Conservation (phyloP, 2,797 vertebrate species). For the Sus cebifrons region DNA sequence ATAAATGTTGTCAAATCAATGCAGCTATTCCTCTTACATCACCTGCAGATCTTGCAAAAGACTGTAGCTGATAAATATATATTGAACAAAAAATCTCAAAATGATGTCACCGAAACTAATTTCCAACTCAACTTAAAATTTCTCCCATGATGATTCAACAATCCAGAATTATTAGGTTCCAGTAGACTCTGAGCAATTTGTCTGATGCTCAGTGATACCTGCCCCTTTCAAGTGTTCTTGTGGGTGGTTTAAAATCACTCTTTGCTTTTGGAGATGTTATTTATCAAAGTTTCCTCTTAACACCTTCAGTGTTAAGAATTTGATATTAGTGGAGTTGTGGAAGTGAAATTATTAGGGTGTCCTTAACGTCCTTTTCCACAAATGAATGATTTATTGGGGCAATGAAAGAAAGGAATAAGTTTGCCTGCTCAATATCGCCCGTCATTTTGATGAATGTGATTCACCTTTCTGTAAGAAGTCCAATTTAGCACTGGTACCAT, state of each 20-base stretch:
- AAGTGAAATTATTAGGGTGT: conserved; percentile 67
- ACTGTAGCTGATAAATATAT: background rate
- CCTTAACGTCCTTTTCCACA: conserved; percentile 67
- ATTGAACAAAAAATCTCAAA: background rate
- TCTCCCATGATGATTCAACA: background rate
- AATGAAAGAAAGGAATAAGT: conserved; percentile 58
- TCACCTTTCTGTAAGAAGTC: conserved; percentile 71
- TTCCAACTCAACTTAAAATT: background rate
- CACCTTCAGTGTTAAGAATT: background rate
- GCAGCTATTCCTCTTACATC: background rate
- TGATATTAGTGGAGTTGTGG: conserved; percentile 15
- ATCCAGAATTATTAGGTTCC: background rate
- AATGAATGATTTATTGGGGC: conserved; percentile 67
- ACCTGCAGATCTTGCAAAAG: background rate
- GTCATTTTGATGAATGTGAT: conserved; percentile 73
- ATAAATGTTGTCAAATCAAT: background rate
- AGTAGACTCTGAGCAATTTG: background rate
- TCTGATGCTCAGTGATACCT: background rate
- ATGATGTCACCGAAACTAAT: background rate
- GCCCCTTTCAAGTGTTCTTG: background rate
- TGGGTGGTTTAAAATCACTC: background rate
- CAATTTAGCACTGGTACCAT: conserved; percentile 33
- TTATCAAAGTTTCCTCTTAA: conserved; percentile 17
- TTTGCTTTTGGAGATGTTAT: background rate
- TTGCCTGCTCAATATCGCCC: conserved; percentile 50